phyloP scores from a whole-genome alignment of 2,113 vertebrate species.

The Ploceus nigricollis region DNA sequence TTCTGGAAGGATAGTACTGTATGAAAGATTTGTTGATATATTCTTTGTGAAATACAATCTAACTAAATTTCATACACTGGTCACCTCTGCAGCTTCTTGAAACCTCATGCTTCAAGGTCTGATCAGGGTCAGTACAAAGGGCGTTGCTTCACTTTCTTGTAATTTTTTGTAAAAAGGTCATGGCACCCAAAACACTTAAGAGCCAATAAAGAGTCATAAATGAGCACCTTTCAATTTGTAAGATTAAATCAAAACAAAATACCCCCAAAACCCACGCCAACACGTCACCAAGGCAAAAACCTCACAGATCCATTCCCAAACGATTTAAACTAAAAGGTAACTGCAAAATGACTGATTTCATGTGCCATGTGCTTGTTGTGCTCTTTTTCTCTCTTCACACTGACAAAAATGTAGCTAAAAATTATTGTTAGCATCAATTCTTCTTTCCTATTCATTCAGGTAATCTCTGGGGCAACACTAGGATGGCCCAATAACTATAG shows the following conservation, averaged over 20 bases:
- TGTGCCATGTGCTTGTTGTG: not conserved
- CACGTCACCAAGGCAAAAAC: not conserved
- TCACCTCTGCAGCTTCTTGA: not conserved
- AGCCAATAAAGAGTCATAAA: not conserved
- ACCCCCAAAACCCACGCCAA: fast-evolving
- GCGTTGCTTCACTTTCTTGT: not conserved
- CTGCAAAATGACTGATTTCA: not conserved
- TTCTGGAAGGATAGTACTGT: not conserved
- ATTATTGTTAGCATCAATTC: not conserved
- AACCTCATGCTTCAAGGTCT: not conserved
- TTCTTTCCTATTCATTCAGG: not conserved
- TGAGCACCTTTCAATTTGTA: not conserved
- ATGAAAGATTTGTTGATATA: not conserved
- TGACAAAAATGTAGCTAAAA: not conserved
- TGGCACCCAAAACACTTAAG: not conserved
- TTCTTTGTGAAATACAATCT: not conserved
- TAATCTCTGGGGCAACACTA: not conserved
- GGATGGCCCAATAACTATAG: not conserved
- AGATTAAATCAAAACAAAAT: not conserved
- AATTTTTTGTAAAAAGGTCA: not conserved
- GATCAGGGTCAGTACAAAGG: not conserved
- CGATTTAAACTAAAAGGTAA: not conserved
- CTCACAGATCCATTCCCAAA: not conserved
- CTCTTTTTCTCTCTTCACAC: not conserved
- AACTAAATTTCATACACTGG: not conserved